Evolutionary conservation across 2,113 vertebrate genomes (phyloP).

Genomic region (Pelvicachromis taeniatus): DNA sequence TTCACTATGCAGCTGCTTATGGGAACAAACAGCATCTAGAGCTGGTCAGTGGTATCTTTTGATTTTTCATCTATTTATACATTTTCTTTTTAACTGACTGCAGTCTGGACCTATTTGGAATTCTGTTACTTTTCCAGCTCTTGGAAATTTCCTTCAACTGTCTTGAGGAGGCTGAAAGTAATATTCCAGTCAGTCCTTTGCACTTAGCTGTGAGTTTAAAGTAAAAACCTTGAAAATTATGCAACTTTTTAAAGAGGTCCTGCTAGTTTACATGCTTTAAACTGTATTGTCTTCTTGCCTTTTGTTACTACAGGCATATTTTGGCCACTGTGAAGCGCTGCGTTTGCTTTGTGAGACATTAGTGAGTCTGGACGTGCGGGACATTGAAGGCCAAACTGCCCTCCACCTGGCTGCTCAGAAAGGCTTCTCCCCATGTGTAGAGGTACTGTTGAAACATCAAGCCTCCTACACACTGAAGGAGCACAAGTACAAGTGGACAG

Average conservation of each 20-base stretch:
- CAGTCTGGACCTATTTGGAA: not conserved
- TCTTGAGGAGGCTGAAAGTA: constrained; percentile 92
- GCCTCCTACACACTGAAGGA: constrained; percentile 87
- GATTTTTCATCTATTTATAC: not conserved
- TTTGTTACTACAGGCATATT: constrained; percentile 79
- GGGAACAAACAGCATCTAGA: constrained; percentile 95
- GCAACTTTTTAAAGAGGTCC: not conserved
- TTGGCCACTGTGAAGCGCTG: constrained; percentile 94
- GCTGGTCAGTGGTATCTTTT: constrained; percentile 75
- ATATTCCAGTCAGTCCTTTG: constrained; percentile 91
- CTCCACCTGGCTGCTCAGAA: constrained; percentile 87
- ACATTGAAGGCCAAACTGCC: constrained; percentile 84
- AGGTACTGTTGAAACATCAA: constrained; percentile 86
- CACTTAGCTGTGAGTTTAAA: constrained; percentile 93
- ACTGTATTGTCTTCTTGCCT: not conserved
- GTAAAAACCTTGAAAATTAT: not conserved
- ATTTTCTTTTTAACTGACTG: not conserved
- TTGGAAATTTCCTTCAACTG: constrained; percentile 98
- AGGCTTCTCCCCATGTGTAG: constrained; percentile 84
- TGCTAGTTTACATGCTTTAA: not conserved
- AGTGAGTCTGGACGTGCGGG: constrained; percentile 90
- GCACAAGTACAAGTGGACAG: constrained; percentile 82
- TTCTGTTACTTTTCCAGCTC: constrained; percentile 72
- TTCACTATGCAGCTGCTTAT: constrained; percentile 94
- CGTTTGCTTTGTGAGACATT: constrained; percentile 89